Conservation (phyloP, 2,888 invertebrate genomes). For the Achlya flavicornis region DNA sequence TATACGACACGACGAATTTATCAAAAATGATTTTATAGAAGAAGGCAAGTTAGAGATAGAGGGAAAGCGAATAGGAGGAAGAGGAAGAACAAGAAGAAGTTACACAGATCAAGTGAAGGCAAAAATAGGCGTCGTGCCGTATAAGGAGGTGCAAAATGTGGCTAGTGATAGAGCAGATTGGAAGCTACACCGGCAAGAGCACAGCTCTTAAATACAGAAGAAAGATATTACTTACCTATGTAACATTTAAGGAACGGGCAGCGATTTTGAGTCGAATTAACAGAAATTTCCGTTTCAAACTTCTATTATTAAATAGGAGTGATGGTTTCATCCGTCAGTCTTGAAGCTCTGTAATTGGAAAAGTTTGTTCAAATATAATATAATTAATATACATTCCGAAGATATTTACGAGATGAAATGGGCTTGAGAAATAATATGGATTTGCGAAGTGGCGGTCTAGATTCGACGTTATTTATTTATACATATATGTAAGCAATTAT, state of each 20-base stretch:
- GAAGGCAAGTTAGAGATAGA: no score
- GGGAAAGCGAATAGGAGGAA: no score
- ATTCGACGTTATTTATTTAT: neutral
- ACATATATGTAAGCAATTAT: no score
- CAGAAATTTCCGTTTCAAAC: conserved; percentile 11
- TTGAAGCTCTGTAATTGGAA: conserved; percentile 16
- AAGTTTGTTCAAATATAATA: conserved; percentile 19
- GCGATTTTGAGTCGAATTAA: neutral
- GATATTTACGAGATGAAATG: conserved; percentile 16
- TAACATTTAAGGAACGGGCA: neutral
- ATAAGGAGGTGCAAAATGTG: no score
- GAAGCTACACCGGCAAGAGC: no score
- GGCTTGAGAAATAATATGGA: neutral
- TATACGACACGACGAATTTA: no score
- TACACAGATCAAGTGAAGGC: no score
- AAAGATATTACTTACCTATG: neutral
- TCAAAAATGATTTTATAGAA: no score
- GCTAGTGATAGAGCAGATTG: no score
- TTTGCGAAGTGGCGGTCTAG: neutral
- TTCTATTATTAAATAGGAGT: conserved; percentile 27
- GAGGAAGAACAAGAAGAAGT: no score
- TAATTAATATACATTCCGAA: conserved; percentile 15
- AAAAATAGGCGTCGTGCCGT: no score
- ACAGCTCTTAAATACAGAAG: no score
- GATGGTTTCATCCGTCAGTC: conserved; percentile 32